Base-by-base conservation (phyloP, 1,140 invertebrate genomes). In the Physella acuta region DNA sequence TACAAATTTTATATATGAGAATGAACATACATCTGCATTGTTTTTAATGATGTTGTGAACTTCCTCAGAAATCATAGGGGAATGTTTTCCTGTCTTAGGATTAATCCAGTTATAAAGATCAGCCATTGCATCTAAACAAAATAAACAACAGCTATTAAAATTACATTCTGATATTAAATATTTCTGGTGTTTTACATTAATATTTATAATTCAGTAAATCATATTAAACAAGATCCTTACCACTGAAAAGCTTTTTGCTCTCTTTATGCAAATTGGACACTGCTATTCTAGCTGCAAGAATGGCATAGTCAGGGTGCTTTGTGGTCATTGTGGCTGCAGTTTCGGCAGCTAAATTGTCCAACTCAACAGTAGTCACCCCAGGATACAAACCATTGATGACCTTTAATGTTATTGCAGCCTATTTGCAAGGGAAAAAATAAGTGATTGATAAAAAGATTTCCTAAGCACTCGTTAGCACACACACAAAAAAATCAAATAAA, bases 181-280 rank as follows among this genome's bases (percentile, higher is more conserved):
- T n/a, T n/a, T n/a, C n/a, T n/a, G n/a, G n/a, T n/a, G n/a, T n/a
- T n/a, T n/a, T n/a, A n/a, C n/a, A n/a, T n/a, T n/a, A n/a, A n/a
- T n/a, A n/a, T n/a, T n/a, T n/a, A n/a, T n/a, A n/a, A n/a, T n/a
- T n/a, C n/a, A n/a, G n/a, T n/a, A n/a, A n/a, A n/a, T n/a, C n/a
- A n/a, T 11, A 44, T 44, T 44, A 44, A 44, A 44, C 39, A 11
- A 44, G 8, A 11, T 8, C 11, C 71, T 55, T 71, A 85, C 84
- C 84, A 76, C 82, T 85, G 74, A 86, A 86, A 1, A 81, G 75
- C 77, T 85, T 83, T 69, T 82, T 85, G 2, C 85, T 86, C 87
- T 99, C 94, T 82, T 99, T 99, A 79, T 99, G 97, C 52, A 99
- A 87, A 88, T 99, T 99, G 5, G 95, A 97, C 3, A 99, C 90